A percentile compares a stretch with the other conserved stretches of the same genome.
These are phyloP conservation scores for Pangasius mekongensis DNA, from an alignment of 2,797 vertebrate species.

Conservation along the genomic window DNA sequence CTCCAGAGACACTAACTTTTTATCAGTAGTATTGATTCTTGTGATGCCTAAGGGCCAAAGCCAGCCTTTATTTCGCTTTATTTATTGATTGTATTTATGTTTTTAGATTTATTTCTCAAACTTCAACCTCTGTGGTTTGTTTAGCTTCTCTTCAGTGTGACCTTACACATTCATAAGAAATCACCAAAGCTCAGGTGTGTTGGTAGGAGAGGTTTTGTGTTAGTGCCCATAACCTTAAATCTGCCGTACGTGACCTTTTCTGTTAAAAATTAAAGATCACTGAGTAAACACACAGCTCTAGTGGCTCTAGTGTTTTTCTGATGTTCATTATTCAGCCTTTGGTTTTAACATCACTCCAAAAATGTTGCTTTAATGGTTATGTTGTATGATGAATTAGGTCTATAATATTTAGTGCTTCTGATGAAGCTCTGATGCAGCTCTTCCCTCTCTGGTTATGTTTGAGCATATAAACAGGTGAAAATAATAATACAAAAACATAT, in stretches of 20 bases:
- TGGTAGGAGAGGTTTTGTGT: neutral
- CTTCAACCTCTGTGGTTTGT: neutral
- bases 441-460: neutral
- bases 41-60: constrained; percentile 61
- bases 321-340: neutral
- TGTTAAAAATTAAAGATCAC: neutral
- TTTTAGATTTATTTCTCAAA: neutral
- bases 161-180: constrained; percentile 16
- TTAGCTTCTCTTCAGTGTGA: neutral
- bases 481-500: neutral
- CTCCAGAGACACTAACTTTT: constrained; percentile 16
- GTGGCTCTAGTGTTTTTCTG: neutral
- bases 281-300: neutral
- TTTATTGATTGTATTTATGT: constrained; percentile 41
- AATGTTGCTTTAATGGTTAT: neutral
- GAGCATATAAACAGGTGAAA: neutral
- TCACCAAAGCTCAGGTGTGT: constrained; percentile 9
- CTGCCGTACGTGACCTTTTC: neutral
- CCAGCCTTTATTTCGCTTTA: constrained; percentile 65
- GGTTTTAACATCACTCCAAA: neutral
- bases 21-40: constrained; percentile 60
- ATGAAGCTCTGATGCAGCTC: neutral
- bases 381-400: neutral
- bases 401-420: neutral
- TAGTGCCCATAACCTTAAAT: neutral